Evolutionary conservation across 2,797 vertebrate species (phyloP).

Genomic region (Hemibagrus guttatus): DNA sequence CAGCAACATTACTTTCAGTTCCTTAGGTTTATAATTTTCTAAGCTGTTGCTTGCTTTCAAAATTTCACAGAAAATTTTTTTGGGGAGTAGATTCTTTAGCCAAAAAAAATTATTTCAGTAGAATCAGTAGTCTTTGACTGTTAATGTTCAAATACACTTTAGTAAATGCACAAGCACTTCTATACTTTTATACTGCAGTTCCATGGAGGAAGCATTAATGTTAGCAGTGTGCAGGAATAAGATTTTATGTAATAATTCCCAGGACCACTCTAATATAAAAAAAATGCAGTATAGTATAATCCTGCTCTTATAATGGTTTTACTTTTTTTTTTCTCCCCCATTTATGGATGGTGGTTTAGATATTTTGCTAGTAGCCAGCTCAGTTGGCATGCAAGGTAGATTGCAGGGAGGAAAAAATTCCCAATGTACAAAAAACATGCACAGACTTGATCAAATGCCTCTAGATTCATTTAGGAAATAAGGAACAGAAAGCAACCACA

Average conservation of each 20-base stretch:
- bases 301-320: too few relatives aligned
- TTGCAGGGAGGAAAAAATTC: too few relatives aligned
- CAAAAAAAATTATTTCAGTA: neutral
- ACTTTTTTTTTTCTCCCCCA: neutral
- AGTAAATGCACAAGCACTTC: neutral
- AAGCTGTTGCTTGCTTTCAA: too few relatives aligned
- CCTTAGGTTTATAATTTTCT: neutral
- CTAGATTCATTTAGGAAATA: neutral
- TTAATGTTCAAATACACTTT: neutral
- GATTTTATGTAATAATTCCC: neutral
- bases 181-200: neutral
- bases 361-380: neutral
- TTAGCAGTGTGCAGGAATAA: neutral
- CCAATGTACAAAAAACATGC: conserved; percentile 2
- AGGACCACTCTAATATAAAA: neutral
- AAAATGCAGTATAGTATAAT: neutral
- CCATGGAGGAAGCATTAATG: neutral
- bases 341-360: neutral
- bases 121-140: neutral
- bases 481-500: neutral
- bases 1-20: neutral
- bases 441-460: neutral
- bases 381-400: neutral
- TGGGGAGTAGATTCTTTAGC: neutral
- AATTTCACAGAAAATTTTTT: neutral